phyloP scores from a whole-genome alignment of 2,888 invertebrate species.

The Psococerastis gibbosa region DNA sequence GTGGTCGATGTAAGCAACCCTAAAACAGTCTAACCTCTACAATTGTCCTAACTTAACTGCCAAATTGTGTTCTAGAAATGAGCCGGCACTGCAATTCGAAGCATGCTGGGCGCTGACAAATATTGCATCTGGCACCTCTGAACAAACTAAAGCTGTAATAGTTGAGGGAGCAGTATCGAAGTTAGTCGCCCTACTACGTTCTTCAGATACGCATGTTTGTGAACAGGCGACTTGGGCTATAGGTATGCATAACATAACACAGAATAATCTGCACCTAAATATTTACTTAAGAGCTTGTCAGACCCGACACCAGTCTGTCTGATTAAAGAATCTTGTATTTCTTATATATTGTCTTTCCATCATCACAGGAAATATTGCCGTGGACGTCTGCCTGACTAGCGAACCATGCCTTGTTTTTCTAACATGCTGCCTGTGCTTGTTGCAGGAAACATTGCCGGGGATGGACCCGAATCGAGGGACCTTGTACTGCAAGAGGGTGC shows the following conservation, averaged over 20 bases:
- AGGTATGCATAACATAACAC: too few species aligned
- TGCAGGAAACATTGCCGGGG: slow-evolving; percentile 82
- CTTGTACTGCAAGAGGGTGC: slow-evolving; percentile 52
- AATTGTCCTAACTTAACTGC: too few species aligned
- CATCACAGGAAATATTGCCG: slow-evolving; percentile 73
- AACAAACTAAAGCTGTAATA: slow-evolving; percentile 77
- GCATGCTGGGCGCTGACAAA: slow-evolving; percentile 96
- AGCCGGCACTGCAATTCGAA: slow-evolving; percentile 72
- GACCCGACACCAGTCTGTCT: too few species aligned
- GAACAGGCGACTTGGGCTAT: slow-evolving; percentile 96
- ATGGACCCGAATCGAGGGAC: slow-evolving; percentile 64
- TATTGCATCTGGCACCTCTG: slow-evolving; percentile 84
- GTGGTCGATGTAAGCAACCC: too few species aligned
- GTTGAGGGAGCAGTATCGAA: slow-evolving; percentile 70
- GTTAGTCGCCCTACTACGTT: slow-evolving; percentile 51
- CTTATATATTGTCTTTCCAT: neutral
- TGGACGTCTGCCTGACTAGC: too few species aligned
- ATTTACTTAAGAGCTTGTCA: too few species aligned
- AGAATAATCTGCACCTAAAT: too few species aligned
- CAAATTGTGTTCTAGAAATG: slow-evolving; percentile 23
- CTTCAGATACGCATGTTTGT: slow-evolving; percentile 46
- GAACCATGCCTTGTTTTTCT: too few species aligned
- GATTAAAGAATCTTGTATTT: too few species aligned
- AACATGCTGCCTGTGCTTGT: too few species aligned
- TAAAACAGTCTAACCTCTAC: too few species aligned